Conservation (phyloP, 2,888 invertebrate genomes). For the Liodrosophila aerea region DNA sequence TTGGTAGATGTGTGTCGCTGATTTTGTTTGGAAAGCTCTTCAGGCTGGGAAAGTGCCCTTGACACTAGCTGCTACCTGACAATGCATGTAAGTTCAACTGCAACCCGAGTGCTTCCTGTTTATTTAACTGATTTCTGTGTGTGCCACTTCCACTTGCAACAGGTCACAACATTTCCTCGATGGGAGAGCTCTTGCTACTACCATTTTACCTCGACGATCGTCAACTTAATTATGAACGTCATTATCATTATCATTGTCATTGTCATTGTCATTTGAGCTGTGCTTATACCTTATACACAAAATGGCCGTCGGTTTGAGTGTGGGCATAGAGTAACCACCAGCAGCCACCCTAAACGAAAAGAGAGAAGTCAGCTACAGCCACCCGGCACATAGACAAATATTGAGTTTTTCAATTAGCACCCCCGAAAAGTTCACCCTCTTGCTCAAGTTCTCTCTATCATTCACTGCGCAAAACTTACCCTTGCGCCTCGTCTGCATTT, state of each 20-base stretch:
- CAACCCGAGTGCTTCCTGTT: slow-evolving; percentile 55
- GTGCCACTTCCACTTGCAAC: slow-evolving; percentile 44
- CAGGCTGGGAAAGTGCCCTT: slow-evolving; percentile 41
- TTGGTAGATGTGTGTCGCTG: too few species aligned
- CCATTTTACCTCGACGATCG: slow-evolving; percentile 48
- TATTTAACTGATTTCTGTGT: slow-evolving; percentile 67
- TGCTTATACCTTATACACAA: too few species aligned
- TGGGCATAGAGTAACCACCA: neutral
- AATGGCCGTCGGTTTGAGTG: slow-evolving; percentile 48
- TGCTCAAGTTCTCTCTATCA: neutral
- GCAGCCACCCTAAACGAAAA: slow-evolving; percentile 13
- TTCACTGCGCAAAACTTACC: slow-evolving; percentile 28
- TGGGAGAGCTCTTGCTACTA: slow-evolving; percentile 28
- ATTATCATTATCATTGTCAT: slow-evolving; percentile 6
- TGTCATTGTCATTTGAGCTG: too few species aligned
- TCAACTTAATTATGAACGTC: slow-evolving; percentile 12
- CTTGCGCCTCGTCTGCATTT: slow-evolving; percentile 25
- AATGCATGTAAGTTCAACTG: slow-evolving; percentile 19
- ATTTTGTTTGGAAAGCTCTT: slow-evolving; percentile 19
- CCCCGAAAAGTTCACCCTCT: slow-evolving; percentile 48
- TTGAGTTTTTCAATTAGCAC: slow-evolving; percentile 73
- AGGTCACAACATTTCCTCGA: slow-evolving; percentile 43
- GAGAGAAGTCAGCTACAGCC: slow-evolving; percentile 24
- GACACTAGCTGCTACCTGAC: slow-evolving; percentile 30
- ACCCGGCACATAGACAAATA: slow-evolving; percentile 59